phyloP scores from a whole-genome alignment of 2,797 vertebrate genomes.

The Merluccius polli region DNA sequence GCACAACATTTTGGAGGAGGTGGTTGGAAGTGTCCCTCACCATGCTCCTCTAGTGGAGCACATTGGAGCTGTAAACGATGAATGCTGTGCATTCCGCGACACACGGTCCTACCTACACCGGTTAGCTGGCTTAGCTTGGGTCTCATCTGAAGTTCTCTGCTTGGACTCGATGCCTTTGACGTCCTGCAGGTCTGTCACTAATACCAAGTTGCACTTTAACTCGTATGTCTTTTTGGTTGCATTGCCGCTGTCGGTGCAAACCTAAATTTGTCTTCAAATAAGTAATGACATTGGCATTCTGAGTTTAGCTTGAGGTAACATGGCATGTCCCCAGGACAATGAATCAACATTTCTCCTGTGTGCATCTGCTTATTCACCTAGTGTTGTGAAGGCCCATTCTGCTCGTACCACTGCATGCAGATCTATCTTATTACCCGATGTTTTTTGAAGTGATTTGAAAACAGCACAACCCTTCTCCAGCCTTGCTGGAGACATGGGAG shows the following conservation, averaged over 20 bases:
- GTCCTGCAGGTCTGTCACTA: background rate
- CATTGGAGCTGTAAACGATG: slow-evolving; percentile 37
- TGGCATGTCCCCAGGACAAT: too few relatives aligned
- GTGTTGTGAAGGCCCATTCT: background rate
- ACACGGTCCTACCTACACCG: slow-evolving; percentile 21
- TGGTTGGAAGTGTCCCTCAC: background rate
- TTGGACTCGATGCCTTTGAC: background rate
- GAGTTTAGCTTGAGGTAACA: background rate
- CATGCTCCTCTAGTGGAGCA: slow-evolving; percentile 46
- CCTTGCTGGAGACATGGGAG: background rate
- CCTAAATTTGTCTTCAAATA: background rate
- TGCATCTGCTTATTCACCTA: background rate
- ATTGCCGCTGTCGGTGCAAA: background rate
- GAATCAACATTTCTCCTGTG: too few relatives aligned
- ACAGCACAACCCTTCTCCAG: background rate
- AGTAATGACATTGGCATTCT: background rate
- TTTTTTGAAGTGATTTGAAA: background rate
- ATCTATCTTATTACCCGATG: background rate
- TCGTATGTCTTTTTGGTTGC: background rate
- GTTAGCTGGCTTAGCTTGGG: background rate
- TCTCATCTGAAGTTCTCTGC: background rate
- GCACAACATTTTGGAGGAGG: background rate
- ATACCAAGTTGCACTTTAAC: background rate
- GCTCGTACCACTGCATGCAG: background rate
- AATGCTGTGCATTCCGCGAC: slow-evolving; percentile 61